phyloP scores from a whole-genome alignment of 2,113 vertebrate genomes.

The Scomber colias region DNA sequence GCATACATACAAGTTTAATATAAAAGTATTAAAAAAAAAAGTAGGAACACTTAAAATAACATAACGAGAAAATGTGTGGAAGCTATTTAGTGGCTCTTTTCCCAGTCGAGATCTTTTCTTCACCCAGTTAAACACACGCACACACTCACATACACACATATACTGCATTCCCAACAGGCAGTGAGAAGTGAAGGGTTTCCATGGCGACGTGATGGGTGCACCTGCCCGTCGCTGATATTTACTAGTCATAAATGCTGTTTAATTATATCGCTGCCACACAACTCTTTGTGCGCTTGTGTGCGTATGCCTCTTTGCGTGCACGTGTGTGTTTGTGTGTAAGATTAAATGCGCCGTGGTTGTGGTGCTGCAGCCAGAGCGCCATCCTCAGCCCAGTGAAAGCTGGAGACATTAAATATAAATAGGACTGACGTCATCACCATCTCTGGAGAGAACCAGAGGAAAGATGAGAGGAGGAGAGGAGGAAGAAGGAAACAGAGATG shows the following conservation, averaged over 20 bases:
- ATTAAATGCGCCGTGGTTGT: constrained; percentile 1
- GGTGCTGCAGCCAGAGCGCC: constrained; percentile 24
- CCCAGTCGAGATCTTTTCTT: neutral
- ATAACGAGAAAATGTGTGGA: neutral
- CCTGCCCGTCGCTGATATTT: constrained; percentile 51
- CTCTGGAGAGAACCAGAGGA: constrained; percentile 51
- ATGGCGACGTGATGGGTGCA: constrained; percentile 66
- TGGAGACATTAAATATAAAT: constrained; percentile 77
- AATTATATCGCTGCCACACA: constrained; percentile 22
- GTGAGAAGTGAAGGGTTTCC: constrained; percentile 58
- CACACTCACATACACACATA: neutral
- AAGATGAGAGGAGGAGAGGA: constrained; percentile 7
- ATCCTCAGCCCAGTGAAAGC: constrained; percentile 46
- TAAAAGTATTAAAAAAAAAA: neutral
- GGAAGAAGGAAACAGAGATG: constrained; percentile 28
- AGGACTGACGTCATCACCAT: constrained; percentile 68
- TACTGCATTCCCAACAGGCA: constrained; percentile 17
- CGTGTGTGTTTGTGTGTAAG: neutral
- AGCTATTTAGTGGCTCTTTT: neutral
- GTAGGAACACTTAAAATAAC: neutral
- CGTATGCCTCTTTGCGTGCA: neutral
- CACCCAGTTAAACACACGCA: neutral
- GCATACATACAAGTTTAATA: neutral
- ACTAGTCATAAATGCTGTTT: constrained; percentile 58
- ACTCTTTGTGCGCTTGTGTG: neutral